Percentiles rank a stretch among this genome's conserved stretches.
phyloP scores from a whole-genome alignment of 2,797 vertebrate species.

The Perodicticus potto region DNA sequence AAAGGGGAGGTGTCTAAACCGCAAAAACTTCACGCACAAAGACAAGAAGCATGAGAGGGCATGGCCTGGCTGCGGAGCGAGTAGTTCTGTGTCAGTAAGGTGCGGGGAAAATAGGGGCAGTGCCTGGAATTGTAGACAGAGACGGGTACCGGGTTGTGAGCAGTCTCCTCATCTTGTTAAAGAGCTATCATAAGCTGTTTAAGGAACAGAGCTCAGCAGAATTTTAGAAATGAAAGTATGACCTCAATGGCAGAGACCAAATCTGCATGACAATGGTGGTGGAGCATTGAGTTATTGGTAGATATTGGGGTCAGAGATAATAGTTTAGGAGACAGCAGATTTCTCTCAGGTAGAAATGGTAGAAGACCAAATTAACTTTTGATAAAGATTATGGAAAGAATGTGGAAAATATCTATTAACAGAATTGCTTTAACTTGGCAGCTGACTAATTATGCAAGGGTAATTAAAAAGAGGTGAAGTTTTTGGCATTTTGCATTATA shows the following conservation, averaged over 20 bases:
- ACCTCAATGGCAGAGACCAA: neutral
- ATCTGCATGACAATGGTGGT: neutral
- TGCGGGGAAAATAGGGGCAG: neutral
- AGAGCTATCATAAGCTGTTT: neutral
- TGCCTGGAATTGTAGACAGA: neutral
- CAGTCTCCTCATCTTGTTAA: neutral
- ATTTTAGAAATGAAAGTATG: neutral
- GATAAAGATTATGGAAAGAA: neutral
- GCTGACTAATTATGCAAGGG: neutral
- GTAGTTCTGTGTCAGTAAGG: neutral
- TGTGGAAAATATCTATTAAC: neutral
- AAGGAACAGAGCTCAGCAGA: neutral
- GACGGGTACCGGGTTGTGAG: too few species aligned
- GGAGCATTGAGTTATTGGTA: neutral
- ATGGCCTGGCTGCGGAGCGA: accelerated
- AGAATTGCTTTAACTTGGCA: neutral
- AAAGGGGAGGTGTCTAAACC: neutral
- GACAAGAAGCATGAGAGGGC: neutral
- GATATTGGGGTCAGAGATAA: neutral
- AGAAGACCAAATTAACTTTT: neutral
- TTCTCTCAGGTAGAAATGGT: neutral
- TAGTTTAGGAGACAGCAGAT: neutral
- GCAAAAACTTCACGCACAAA: neutral
- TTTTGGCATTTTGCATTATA: neutral
- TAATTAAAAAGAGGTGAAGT: neutral